phyloP scores from a whole-genome alignment of 2,888 invertebrate species.

The Acanthoscelides obtectus region DNA sequence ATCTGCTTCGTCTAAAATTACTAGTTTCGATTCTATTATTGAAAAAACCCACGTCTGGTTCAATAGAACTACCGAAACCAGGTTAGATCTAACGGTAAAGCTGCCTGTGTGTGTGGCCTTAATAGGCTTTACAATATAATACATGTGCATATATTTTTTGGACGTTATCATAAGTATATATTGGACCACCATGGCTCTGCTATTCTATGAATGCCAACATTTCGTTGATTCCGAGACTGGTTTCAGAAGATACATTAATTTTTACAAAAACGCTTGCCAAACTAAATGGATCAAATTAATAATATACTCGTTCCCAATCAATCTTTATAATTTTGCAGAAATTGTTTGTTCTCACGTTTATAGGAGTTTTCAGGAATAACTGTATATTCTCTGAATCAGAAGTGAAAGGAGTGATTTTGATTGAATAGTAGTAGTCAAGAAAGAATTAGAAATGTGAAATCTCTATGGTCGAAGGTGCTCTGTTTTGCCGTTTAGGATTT shows the following conservation, averaged over 20 bases:
- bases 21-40: too few species aligned
- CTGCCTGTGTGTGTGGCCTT: not conserved
- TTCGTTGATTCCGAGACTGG: not conserved
- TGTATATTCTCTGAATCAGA: too few species aligned
- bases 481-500: too few species aligned
- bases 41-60: too few species aligned
- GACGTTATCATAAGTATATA: not conserved
- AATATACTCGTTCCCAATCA: not conserved
- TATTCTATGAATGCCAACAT: not conserved
- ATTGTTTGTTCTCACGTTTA: too few species aligned
- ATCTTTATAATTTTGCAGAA: too few species aligned
- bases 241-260: not conserved
- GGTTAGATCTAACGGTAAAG: not conserved
- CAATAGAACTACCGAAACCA: not conserved
- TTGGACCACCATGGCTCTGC: not conserved
- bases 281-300: not conserved
- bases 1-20: too few species aligned
- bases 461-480: too few species aligned
- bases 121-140: not conserved
- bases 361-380: too few species aligned
- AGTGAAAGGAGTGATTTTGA: too few species aligned
- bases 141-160: not conserved
- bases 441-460: too few species aligned
- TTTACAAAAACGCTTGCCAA: not conserved
- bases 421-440: too few species aligned